phyloP scores from a whole-genome alignment of 2,113 vertebrate genomes.

The Nettapus auritus region DNA sequence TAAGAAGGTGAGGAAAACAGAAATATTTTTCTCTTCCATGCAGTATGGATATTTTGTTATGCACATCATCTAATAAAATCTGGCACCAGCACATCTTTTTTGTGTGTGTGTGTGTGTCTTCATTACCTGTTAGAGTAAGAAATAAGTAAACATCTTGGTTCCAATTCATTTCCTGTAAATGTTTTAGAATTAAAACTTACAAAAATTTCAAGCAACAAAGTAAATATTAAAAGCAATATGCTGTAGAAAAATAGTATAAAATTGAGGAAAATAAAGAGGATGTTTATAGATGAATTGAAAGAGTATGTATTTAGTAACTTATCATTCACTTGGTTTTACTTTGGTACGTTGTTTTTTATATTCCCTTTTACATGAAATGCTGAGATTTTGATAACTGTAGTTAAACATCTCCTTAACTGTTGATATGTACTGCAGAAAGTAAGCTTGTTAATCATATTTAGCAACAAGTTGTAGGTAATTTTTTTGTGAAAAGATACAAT shows the following conservation, averaged over 20 bases:
- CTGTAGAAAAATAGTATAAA: background rate
- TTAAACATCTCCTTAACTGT: constrained; percentile 35
- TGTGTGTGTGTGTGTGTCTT: background rate
- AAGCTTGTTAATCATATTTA: background rate
- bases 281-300: background rate
- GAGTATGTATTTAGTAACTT: background rate
- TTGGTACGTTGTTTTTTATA: background rate
- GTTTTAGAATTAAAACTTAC: background rate
- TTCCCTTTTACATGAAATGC: background rate
- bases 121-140: background rate
- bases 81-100: background rate
- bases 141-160: background rate
- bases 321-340: background rate
- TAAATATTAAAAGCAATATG: background rate
- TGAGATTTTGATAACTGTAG: background rate
- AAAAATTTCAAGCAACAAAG: background rate
- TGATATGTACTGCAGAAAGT: constrained; percentile 3
- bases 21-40: background rate
- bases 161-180: background rate
- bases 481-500: background rate
- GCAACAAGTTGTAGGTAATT: background rate
- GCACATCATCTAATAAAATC: background rate
- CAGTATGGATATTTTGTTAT: background rate
- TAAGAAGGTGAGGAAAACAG: background rate
- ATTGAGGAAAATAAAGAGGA: background rate